Evolutionary conservation across 2,797 vertebrate genomes (phyloP).

Genomic region (Notolepis coatsorum): DNA sequence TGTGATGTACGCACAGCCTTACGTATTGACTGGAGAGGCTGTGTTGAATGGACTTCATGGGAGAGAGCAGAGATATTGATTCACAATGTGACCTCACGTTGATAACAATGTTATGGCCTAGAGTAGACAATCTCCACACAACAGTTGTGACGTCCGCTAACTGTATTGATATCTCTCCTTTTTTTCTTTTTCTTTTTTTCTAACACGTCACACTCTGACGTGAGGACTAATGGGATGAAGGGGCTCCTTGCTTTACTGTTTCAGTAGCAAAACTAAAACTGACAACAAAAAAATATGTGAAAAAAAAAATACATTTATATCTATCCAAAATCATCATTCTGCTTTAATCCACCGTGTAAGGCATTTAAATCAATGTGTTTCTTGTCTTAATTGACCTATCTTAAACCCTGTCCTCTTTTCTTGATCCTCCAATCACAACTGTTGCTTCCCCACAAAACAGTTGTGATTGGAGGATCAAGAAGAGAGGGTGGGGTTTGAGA

Average conservation of each 20-base stretch:
- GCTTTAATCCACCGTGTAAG: slow-evolving; percentile 21
- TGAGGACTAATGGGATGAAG: slow-evolving; percentile 70
- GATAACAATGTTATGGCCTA: slow-evolving; percentile 64
- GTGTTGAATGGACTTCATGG: slow-evolving; percentile 22
- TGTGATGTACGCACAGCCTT: slow-evolving; percentile 46
- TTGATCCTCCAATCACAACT: too few relatives aligned
- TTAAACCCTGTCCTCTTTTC: too few relatives aligned
- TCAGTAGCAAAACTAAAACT: slow-evolving; percentile 66
- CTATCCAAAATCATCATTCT: slow-evolving; percentile 37
- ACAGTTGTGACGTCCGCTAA: slow-evolving; percentile 29
- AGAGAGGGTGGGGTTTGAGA: too few relatives aligned
- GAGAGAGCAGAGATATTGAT: slow-evolving; percentile 36
- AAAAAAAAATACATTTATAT: slow-evolving; percentile 5
- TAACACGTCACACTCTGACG: slow-evolving; percentile 38
- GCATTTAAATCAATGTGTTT: too few relatives aligned
- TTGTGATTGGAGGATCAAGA: too few relatives aligned
- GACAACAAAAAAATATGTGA: neutral
- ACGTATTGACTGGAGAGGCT: slow-evolving; percentile 14
- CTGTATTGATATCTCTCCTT: slow-evolving; percentile 15
- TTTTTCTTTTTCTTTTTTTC: slow-evolving; percentile 41
- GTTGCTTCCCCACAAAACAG: too few relatives aligned
- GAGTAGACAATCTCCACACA: slow-evolving; percentile 82
- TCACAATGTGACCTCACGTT: slow-evolving; percentile 50
- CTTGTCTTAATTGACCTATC: too few relatives aligned
- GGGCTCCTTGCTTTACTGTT: slow-evolving; percentile 77